phyloP scores from a whole-genome alignment of 92 coral and sea anemone genomes.

The Diadumene lineata region DNA sequence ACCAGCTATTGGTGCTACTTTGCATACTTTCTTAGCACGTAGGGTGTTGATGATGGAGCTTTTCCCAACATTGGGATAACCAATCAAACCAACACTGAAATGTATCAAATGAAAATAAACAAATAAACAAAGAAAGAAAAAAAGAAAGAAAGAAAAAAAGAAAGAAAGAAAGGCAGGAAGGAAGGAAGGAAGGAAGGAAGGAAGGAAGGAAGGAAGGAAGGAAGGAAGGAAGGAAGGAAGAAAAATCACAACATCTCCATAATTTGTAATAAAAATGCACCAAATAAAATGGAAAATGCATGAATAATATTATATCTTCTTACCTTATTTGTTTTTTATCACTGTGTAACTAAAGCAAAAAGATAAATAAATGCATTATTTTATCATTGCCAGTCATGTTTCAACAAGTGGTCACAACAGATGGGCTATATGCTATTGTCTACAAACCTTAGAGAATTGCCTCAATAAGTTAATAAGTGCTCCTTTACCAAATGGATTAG shows the following conservation, averaged over 20 bases:
- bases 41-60: conserved; percentile 96
- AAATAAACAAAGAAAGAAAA: no score
- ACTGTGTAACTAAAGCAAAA: conserved; percentile 71
- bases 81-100: conserved; percentile 92
- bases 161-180: no score
- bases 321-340: conserved; percentile 98
- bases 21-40: conserved; percentile 91
- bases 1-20: conserved; percentile 98
- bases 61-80: conserved; percentile 98
- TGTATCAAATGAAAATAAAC: not conserved
- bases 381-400: not conserved
- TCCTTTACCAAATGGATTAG: conserved; percentile 99
- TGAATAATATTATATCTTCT: not conserved
- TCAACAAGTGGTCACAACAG: not conserved
- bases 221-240: no score
- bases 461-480: conserved; percentile 91
- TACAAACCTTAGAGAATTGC: conserved; percentile 91
- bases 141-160: no score
- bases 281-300: not conserved
- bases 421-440: not conserved
- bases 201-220: no score
- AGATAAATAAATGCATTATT: not conserved
- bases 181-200: no score
- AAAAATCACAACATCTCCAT: no score
- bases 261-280: no score